Evolutionary conservation across 2,888 invertebrate genomes (phyloP).

Genomic region (Ornithoptera priamus): DNA sequence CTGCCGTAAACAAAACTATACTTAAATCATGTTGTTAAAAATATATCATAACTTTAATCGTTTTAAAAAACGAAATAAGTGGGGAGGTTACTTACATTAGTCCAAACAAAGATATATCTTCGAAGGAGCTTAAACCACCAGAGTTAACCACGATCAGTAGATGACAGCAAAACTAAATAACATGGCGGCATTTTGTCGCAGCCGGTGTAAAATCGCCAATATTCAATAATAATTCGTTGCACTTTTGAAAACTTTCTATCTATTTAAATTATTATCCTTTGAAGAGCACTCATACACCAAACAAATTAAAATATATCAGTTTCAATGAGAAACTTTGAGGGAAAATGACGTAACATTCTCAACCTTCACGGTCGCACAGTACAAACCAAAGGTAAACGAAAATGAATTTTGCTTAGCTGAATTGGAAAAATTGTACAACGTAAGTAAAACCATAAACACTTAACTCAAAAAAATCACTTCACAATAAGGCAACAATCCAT

Average conservation of each 20-base stretch:
- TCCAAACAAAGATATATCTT: constrained; percentile 44
- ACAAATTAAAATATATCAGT: constrained; percentile 59
- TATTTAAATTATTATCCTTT: constrained; percentile 46
- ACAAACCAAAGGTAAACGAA: constrained; percentile 59
- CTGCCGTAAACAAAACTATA: constrained; percentile 66
- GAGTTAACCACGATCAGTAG: constrained; percentile 62
- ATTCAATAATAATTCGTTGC: constrained; percentile 53
- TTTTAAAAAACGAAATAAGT: constrained; percentile 26
- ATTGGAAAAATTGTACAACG: constrained; percentile 41
- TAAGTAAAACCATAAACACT: constrained; percentile 43
- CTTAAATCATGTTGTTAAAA: constrained; percentile 27
- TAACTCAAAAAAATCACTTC: constrained; percentile 48
- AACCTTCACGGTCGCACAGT: constrained; percentile 79
- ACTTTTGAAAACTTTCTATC: constrained; percentile 50
- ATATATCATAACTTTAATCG: neutral
- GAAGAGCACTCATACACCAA: constrained; percentile 55
- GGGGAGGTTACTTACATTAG: constrained; percentile 49
- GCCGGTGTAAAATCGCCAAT: constrained; percentile 66
- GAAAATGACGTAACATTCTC: constrained; percentile 80
- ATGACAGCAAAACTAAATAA: constrained; percentile 78
- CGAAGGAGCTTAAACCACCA: constrained; percentile 46
- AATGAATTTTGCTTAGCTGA: constrained; percentile 46
- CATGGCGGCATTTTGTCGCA: constrained; percentile 78
- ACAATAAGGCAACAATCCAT: constrained; percentile 41
- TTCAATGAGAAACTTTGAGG: constrained; percentile 69